A percentile compares a stretch with the other conserved stretches of the same genome.
These are phyloP conservation scores for Argyresthia goedartella DNA, from an alignment of 2,888 invertebrate species.

Conservation along the genomic window DNA sequence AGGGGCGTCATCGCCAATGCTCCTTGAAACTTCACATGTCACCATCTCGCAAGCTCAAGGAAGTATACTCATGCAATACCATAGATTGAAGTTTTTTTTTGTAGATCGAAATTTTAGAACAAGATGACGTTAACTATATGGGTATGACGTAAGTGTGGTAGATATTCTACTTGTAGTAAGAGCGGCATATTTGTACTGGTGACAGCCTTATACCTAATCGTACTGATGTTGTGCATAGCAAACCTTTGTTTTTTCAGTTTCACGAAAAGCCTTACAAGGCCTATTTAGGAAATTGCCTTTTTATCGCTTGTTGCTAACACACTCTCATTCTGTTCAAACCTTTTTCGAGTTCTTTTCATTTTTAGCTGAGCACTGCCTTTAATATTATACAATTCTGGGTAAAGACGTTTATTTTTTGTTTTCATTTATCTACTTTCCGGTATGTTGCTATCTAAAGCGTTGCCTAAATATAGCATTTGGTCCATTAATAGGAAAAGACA, in stretches of 20 bases:
- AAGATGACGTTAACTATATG: no score
- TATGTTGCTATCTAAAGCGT: neutral
- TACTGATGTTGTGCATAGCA: neutral
- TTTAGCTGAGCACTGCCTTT: neutral
- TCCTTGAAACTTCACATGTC: no score
- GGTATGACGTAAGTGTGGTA: no score
- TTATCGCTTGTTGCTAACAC: constrained; percentile 50
- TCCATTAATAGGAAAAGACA: neutral
- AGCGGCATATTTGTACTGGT: no score
- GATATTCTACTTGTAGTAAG: no score
- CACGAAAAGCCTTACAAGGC: constrained; percentile 57
- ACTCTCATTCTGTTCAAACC: constrained; percentile 8
- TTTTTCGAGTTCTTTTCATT: neutral
- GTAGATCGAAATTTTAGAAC: no score
- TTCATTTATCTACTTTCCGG: neutral
- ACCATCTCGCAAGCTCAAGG: no score
- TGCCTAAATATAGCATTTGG: neutral
- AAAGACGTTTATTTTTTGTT: neutral
- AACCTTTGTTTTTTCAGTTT: constrained; percentile 41
- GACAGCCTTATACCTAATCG: neutral
- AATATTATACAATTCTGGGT: neutral
- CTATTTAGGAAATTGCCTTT: constrained; percentile 61
- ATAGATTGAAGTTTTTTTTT: no score
- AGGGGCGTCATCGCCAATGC: no score
- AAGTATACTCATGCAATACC: no score